A percentile compares a stretch with the other conserved stretches of the same genome.
phyloP scores from a whole-genome alignment of 2,113 vertebrate genomes.

The Rhadina sibilatrix region DNA sequence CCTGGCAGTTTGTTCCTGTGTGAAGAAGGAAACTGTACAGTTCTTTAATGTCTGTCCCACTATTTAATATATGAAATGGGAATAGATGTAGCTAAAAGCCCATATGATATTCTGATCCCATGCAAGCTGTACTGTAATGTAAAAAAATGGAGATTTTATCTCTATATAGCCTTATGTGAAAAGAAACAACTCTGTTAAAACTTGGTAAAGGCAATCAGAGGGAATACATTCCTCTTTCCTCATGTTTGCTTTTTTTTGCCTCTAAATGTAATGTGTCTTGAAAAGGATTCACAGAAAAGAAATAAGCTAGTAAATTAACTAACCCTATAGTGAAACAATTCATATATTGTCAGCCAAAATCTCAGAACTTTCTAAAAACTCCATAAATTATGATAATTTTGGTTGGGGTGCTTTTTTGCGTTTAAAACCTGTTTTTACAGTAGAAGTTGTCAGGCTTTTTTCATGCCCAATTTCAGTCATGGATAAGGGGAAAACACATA shows the following conservation, averaged over 20 bases:
- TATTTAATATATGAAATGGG: background rate
- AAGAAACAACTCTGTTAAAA: background rate
- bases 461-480: background rate
- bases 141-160: background rate
- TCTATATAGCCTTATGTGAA: background rate
- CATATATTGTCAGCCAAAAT: background rate
- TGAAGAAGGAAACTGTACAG: background rate
- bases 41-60: background rate
- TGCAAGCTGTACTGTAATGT: background rate
- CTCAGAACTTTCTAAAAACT: background rate
- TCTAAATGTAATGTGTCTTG: background rate
- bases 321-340: background rate
- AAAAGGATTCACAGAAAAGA: background rate
- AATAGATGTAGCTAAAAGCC: background rate
- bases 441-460: background rate
- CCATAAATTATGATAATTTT: background rate
- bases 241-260: background rate
- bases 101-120: background rate
- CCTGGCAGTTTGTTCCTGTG: background rate
- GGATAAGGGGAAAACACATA: background rate
- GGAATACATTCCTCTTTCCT: background rate
- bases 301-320: background rate
- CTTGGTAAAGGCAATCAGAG: background rate
- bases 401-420: background rate
- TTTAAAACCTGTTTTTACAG: background rate